Conservation (phyloP, 1,140 invertebrate genomes). For the Agrypnia vestita region DNA sequence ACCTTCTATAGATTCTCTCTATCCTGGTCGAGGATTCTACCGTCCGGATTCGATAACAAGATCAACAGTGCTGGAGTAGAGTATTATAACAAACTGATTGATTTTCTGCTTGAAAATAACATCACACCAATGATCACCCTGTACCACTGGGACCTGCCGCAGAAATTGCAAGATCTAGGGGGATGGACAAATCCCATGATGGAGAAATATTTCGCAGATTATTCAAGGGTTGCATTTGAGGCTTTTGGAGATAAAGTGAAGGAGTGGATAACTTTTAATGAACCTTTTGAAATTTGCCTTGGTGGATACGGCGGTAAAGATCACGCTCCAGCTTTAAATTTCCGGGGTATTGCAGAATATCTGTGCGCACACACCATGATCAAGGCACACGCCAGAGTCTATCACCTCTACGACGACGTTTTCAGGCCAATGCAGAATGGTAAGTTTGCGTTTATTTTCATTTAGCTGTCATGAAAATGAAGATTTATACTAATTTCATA, state of each 20-base stretch:
- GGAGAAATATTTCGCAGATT: slow-evolving; percentile 69
- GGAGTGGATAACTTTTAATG: slow-evolving; percentile 71
- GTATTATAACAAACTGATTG: slow-evolving; percentile 74
- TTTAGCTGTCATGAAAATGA: no score
- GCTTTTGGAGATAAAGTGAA: slow-evolving; percentile 69
- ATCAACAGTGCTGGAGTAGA: slow-evolving; percentile 70
- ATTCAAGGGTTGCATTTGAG: slow-evolving; percentile 66
- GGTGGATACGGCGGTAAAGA: slow-evolving; percentile 64
- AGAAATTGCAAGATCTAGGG: slow-evolving; percentile 66
- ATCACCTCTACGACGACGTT: slow-evolving; percentile 62
- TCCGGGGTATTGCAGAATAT: slow-evolving; percentile 66
- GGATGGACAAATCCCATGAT: slow-evolving; percentile 74
- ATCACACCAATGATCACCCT: slow-evolving; percentile 71
- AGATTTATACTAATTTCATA: no score
- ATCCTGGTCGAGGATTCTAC: slow-evolving; percentile 73
- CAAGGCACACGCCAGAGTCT: slow-evolving; percentile 66
- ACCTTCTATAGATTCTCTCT: slow-evolving; percentile 74
- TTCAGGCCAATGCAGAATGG: slow-evolving; percentile 13
- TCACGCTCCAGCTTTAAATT: slow-evolving; percentile 54
- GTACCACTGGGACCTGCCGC: slow-evolving; percentile 62
- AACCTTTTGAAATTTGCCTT: slow-evolving; percentile 67
- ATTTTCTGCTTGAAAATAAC: slow-evolving; percentile 67
- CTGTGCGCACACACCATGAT: slow-evolving; percentile 65
- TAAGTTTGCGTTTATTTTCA: no score
- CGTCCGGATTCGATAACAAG: slow-evolving; percentile 66